Evolutionary conservation across 2,113 vertebrate species (phyloP).

Genomic region (Boulengeromyrus knoepffleri): DNA sequence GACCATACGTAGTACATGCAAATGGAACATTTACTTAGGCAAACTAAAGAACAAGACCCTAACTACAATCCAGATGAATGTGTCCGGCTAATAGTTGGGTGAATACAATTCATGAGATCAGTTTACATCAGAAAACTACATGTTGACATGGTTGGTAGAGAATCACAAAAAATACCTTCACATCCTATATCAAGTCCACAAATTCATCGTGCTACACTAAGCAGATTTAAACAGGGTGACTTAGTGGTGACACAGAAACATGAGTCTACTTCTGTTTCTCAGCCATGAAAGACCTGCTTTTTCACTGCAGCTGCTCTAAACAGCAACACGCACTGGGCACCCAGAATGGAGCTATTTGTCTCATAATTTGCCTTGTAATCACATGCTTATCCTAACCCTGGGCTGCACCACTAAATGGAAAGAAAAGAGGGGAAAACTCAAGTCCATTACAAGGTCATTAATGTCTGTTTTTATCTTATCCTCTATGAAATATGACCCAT

Average conservation of each 20-base stretch:
- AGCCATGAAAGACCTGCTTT: neutral
- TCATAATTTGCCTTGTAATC: neutral
- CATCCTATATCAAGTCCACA: neutral
- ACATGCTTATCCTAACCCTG: neutral
- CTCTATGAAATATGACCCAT: neutral
- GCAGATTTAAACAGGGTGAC: neutral
- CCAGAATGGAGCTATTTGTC: neutral
- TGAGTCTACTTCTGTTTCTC: neutral
- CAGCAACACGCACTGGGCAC: neutral
- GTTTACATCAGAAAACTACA: neutral
- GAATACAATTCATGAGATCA: neutral
- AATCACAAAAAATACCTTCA: neutral
- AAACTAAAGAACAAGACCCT: neutral
- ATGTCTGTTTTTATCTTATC: neutral
- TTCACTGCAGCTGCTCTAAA: neutral
- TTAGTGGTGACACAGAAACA: neutral
- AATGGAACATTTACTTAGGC: neutral
- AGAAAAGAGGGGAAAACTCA: neutral
- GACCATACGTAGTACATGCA: neutral
- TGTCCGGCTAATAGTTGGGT: neutral
- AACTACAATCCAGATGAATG: neutral
- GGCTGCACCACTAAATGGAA: neutral
- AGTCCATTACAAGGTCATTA: neutral
- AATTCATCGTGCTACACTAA: neutral
- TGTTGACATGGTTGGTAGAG: neutral